phyloP scores from a whole-genome alignment of 2,797 vertebrate genomes.

The Pseudochirops corinnae region DNA sequence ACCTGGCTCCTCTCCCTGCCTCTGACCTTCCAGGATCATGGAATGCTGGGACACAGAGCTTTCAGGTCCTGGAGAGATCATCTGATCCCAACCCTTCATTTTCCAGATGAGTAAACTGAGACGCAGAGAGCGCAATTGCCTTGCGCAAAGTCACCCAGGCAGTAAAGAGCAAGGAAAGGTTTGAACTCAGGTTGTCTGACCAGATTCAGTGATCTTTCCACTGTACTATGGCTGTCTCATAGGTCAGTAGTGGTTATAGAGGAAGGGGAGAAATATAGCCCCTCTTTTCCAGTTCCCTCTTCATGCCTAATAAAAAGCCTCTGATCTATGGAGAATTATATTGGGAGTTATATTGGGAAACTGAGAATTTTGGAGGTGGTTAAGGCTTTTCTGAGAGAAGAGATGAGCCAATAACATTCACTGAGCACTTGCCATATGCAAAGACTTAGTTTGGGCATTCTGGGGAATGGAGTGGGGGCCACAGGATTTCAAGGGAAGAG shows the following conservation, averaged over 20 bases:
- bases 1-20: not conserved
- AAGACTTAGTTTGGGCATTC: not conserved
- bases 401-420: not conserved
- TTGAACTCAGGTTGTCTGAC: not conserved
- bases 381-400: not conserved
- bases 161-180: not conserved
- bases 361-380: not conserved
- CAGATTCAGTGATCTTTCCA: not conserved
- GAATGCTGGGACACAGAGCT: not conserved
- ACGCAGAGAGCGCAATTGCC: not conserved
- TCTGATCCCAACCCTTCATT: not conserved
- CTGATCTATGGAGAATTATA: not conserved
- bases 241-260: not conserved
- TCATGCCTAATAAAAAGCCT: not conserved
- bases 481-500: not conserved
- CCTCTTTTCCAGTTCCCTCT: not conserved
- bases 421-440: not conserved
- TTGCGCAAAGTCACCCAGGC: not conserved
- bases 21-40: not conserved
- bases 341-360: not conserved
- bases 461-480: not conserved
- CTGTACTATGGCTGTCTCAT: accelerated
- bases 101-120: not conserved
- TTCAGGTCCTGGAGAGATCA: not conserved
- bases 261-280: not conserved